Base-by-base conservation (phyloP, 2,888 invertebrate genomes). In the Limnephilus lunatus region DNA sequence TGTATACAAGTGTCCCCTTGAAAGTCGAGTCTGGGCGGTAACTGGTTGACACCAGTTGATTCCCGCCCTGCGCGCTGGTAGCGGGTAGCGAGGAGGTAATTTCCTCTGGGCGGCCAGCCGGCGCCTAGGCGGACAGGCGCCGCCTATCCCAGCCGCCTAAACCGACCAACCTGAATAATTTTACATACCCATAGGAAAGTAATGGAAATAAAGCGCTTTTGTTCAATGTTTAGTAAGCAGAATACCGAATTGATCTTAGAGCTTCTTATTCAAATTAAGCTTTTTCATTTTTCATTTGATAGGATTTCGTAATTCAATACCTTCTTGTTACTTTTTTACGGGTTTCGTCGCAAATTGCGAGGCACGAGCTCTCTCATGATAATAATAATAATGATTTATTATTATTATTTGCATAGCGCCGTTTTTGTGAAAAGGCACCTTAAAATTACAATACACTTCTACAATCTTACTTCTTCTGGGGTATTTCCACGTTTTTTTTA, bases 71-170 rank as follows among this genome's bases (percentile, higher is more conserved):
- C 35, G 89, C n/a, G 35, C 35, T 25, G 68, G 68, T 68, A 68
- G 68, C 68, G 68, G 68, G 68, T 68, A 68, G 68, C 68, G 68
- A 82, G 39, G 82, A 82, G 89, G 91, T 91, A 91, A 91, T 91
- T 91, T 91, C 68, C 85, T 85, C 89, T 48, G 82, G 90, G 90
- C 90, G 91, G 89, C 91, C 89, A 89, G 88, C 88, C 91, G 89
- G 89, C 91, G 91, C 91, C 91, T 31, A 39, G 91, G 89, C 91
- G 91, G 89, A 89, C 30, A 39, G 91, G 89, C 91, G 89, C 83
- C 91, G 35, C 91, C 91, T 88, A 68, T 68, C 68, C 68, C 68
- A 30, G 35, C 91, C 89, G 89, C 91, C 81, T 35, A 44, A 48
- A 87, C 85, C 81, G 53, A 53, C 53, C 68, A 68, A 68, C 68